phyloP scores from a whole-genome alignment of 1,140 invertebrate genomes.

The Conopomorpha cramerella region DNA sequence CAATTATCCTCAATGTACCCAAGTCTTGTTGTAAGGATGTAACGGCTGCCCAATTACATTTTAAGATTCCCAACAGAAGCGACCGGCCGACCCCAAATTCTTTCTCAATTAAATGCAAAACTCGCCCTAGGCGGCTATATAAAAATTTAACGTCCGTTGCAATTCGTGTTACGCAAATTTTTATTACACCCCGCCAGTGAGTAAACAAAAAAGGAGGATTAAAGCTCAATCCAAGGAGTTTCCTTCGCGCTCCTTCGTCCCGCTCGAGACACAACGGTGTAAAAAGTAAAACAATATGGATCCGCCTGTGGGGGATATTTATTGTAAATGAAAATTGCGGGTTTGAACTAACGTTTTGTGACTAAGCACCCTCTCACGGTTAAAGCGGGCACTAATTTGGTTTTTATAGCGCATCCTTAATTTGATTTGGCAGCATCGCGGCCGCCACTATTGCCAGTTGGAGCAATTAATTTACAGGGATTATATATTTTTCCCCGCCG shows the following conservation, averaged over 20 bases:
- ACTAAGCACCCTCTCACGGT: slow-evolving; percentile 60
- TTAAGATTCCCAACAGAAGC: slow-evolving; percentile 55
- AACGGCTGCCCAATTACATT: slow-evolving; percentile 51
- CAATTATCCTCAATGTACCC: too few species aligned
- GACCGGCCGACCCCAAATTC: slow-evolving; percentile 48
- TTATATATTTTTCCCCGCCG: slow-evolving; percentile 58
- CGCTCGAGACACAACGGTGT: slow-evolving; percentile 54
- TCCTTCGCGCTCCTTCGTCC: slow-evolving; percentile 29
- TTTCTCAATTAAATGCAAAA: slow-evolving; percentile 59
- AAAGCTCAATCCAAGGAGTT: slow-evolving; percentile 30
- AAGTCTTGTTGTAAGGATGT: too few species aligned
- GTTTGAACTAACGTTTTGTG: slow-evolving; percentile 63
- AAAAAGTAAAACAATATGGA: slow-evolving; percentile 61
- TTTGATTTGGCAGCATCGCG: slow-evolving; percentile 61
- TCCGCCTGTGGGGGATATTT: slow-evolving; percentile 57
- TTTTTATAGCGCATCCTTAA: slow-evolving; percentile 63
- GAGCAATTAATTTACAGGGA: slow-evolving; percentile 60
- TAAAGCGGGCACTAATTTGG: slow-evolving; percentile 63
- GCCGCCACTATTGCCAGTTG: slow-evolving; percentile 52
- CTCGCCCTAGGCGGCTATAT: slow-evolving; percentile 40
- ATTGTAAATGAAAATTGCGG: slow-evolving; percentile 63
- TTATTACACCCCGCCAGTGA: slow-evolving; percentile 52
- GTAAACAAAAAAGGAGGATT: slow-evolving; percentile 59
- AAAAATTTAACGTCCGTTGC: slow-evolving; percentile 56
- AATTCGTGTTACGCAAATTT: slow-evolving; percentile 60